Evolutionary conservation across 2,888 invertebrate genomes (phyloP).

Genomic region (Cheilosia scutellata): DNA sequence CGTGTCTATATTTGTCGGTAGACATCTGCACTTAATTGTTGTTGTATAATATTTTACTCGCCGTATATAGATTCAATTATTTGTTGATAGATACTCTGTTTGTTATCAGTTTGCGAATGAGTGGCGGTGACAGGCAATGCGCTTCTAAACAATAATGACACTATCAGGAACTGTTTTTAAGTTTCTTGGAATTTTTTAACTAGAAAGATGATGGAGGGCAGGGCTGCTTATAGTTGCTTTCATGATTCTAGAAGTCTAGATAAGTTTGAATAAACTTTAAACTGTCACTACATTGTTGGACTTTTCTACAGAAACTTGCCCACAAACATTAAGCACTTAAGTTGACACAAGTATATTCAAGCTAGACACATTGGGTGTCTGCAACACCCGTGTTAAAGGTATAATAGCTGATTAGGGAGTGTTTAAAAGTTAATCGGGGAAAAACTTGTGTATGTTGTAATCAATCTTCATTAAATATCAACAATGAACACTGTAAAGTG

Average conservation of each 20-base stretch:
- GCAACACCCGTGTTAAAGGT: background rate
- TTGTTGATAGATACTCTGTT: constrained; percentile 45
- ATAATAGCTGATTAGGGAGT: constrained; percentile 11
- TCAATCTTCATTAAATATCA: constrained; percentile 61
- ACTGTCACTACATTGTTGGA: no score
- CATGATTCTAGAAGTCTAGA: no score
- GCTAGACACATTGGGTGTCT: background rate
- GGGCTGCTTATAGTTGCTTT: background rate
- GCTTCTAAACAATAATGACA: constrained; percentile 63
- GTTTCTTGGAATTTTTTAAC: constrained; percentile 25
- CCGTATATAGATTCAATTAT: constrained; percentile 14
- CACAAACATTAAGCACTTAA: no score
- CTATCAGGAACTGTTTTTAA: constrained; percentile 56
- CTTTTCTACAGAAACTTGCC: background rate
- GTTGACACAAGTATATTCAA: background rate
- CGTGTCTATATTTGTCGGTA: constrained; percentile 53
- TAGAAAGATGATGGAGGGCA: background rate
- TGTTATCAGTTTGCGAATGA: constrained; percentile 55
- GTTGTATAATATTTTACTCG: constrained; percentile 27
- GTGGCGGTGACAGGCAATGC: constrained; percentile 25
- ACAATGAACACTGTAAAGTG: constrained; percentile 20
- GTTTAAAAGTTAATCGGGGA: constrained; percentile 14
- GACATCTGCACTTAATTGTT: constrained; percentile 73
- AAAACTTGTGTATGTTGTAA: constrained; percentile 8
- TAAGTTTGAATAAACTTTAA: no score